phyloP scores from a whole-genome alignment of 2,113 vertebrate genomes.

The Leptobrachium leishanense region DNA sequence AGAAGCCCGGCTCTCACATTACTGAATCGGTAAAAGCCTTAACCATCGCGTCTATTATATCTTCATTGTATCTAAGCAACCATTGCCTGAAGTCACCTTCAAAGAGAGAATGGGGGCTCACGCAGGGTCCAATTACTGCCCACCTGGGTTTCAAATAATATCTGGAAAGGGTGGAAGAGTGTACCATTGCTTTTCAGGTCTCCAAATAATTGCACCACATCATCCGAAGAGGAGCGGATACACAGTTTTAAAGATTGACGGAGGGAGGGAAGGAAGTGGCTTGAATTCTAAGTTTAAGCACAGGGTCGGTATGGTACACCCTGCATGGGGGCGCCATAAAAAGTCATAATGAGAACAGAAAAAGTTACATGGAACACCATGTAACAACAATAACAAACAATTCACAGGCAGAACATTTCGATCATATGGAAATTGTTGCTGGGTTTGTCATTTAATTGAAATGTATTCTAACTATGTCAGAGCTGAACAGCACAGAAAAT shows the following conservation, averaged over 20 bases:
- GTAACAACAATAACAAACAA: no score
- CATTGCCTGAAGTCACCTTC: constrained; percentile 16
- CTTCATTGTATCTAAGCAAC: constrained; percentile 28
- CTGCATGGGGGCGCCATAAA: neutral
- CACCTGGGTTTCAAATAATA: constrained; percentile 12
- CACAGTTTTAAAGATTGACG: neutral
- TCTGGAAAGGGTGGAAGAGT: neutral
- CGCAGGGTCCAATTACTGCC: constrained; percentile 28
- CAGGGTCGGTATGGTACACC: constrained; percentile 8
- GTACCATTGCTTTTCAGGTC: constrained; percentile 1
- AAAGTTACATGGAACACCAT: no score
- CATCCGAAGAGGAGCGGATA: neutral
- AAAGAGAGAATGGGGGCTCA: constrained; percentile 18
- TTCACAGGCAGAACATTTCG: no score
- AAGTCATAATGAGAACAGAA: no score
- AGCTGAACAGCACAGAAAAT: no score
- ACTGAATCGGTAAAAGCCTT: constrained; percentile 3
- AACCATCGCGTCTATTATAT: neutral
- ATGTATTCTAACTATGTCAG: no score
- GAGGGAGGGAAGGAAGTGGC: neutral
- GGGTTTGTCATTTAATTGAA: no score
- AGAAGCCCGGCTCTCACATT: constrained; percentile 20
- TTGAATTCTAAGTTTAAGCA: constrained; percentile 11
- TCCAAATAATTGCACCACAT: constrained; percentile 28
- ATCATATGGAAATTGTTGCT: no score